Base-by-base conservation (phyloP, 2,888 invertebrate species). In the Heliconius ethilla region DNA sequence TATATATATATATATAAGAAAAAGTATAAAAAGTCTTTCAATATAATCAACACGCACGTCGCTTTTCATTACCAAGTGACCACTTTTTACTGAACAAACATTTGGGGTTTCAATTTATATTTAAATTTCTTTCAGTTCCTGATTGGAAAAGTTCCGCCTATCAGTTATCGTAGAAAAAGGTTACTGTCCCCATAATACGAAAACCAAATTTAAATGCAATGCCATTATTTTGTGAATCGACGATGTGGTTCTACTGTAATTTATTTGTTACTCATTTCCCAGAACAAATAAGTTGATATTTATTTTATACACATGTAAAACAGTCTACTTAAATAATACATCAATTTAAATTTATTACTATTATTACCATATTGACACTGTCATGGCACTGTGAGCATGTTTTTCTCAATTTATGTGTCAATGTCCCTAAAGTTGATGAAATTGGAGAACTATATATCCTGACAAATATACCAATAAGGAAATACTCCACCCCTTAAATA, bases 51-150 rank as follows among this genome's bases (percentile, higher is more conserved):
- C 88, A 86, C 88, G 87, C 86, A 87, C 86, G 92, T 91, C 91
- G 85, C 91, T 92, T 90, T 90, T 90, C 90, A 91, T 91, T 91
- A 89, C 83, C 75, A 83, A 86, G 86, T 87, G 87, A 87, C 88
- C 88, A 87, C 88, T 87, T 89, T 91, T 89, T 89, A 88, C 87
- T 81, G 80, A 84, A 81, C 83, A 81, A 84, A 83, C 83, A 84
- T 82, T 85, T 83, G 83, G 82, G 86, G 86, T 83, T 85, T 85
- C 85, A 83, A 88, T 89, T 89, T 89, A 86, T 86, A 87, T 89
- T 89, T 86, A 88, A 88, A 87, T 87, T 84, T 82, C 82, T 82
- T 83, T 83, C 84, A 84, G 84, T 82, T 85, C 82, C 84, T 84
- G 84, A 87, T 86, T 86, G 87, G 85, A 87, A 87, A 87, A 87